phyloP scores from a whole-genome alignment of 2,888 invertebrate genomes.

The Hoplodrina blanda region DNA sequence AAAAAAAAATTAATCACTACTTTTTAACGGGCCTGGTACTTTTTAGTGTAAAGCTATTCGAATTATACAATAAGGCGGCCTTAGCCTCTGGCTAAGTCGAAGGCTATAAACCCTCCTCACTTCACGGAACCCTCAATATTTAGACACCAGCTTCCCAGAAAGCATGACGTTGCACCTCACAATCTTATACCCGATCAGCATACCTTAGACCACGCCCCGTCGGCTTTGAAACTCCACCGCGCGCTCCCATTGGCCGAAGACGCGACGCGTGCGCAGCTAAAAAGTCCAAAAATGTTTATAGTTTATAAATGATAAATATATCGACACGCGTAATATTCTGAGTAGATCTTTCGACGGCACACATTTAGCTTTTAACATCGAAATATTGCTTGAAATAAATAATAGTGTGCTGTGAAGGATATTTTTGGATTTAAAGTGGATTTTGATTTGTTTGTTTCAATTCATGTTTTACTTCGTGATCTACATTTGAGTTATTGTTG shows the following conservation, averaged over 20 bases:
- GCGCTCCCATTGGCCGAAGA: conserved; percentile 44
- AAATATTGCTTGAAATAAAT: conserved; percentile 60
- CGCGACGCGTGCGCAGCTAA: conserved; percentile 46
- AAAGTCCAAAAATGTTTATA: conserved; percentile 61
- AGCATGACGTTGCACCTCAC: conserved; percentile 51
- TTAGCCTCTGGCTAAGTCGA: no score
- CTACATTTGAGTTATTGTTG: conserved; percentile 34
- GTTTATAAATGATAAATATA: conserved; percentile 68
- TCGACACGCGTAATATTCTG: conserved; percentile 65
- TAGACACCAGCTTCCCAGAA: conserved; percentile 45
- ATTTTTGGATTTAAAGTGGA: conserved; percentile 55
- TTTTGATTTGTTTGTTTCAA: conserved; percentile 51
- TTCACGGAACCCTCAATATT: conserved; percentile 51
- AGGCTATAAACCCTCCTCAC: neutral
- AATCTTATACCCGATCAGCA: conserved; percentile 49
- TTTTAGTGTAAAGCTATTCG: neutral
- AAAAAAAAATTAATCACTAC: no score
- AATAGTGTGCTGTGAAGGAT: conserved; percentile 36
- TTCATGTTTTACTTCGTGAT: conserved; percentile 12
- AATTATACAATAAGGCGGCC: neutral
- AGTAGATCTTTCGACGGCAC: conserved; percentile 69
- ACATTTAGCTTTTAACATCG: conserved; percentile 63
- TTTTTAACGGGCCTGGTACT: neutral
- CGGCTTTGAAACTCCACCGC: conserved; percentile 51
- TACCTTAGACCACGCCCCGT: conserved; percentile 55